A percentile compares a stretch with the other conserved stretches of the same genome.
Evolutionary conservation across 2,113 vertebrate genomes (phyloP).

Genomic region (Enhydra lutris): DNA sequence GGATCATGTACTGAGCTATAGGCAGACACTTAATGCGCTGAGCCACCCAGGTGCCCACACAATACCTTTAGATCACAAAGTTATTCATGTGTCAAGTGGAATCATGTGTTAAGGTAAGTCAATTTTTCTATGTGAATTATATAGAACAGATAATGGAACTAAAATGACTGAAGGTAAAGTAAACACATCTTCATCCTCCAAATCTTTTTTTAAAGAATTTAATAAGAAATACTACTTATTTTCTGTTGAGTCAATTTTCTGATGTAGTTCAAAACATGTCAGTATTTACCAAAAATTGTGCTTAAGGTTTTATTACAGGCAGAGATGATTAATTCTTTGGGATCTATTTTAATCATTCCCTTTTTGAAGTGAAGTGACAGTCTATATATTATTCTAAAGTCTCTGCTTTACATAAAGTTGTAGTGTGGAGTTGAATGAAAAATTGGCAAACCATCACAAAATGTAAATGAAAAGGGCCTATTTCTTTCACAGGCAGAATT

Average conservation of each 20-base stretch:
- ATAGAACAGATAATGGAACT: neutral
- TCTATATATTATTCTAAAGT: neutral
- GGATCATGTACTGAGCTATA: too few species aligned
- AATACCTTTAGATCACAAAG: neutral
- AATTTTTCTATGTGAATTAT: neutral
- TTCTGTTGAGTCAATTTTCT: neutral
- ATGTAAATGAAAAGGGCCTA: neutral
- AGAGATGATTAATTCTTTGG: neutral
- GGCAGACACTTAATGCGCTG: too few species aligned
- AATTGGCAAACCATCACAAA: neutral
- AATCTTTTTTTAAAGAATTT: neutral
- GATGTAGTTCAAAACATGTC: neutral
- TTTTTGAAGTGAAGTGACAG: neutral
- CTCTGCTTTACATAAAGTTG: constrained; percentile 29
- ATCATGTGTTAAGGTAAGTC: neutral
- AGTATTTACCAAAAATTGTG: neutral
- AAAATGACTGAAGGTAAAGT: neutral
- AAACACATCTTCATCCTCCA: neutral
- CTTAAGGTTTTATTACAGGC: neutral
- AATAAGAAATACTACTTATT: neutral
- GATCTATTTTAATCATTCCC: constrained; percentile 19
- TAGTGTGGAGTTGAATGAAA: constrained; percentile 25
- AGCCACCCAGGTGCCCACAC: neutral
- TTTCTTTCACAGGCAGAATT: constrained; percentile 20
- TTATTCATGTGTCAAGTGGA: neutral